Evolutionary conservation across 2,797 vertebrate genomes (phyloP).

Genomic region (Tarsius wallacei): DNA sequence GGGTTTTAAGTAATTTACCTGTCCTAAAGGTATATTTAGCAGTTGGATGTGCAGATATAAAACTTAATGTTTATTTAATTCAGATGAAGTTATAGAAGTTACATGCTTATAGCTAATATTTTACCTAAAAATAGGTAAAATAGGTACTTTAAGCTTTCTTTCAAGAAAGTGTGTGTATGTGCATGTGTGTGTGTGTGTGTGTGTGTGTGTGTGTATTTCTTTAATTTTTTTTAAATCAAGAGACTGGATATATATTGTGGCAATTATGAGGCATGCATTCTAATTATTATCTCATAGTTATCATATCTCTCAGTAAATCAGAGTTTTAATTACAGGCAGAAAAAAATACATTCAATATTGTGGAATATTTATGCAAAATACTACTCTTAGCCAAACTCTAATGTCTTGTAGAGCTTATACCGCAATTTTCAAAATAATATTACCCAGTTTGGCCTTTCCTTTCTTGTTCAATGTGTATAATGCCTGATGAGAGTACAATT

Average conservation of each 20-base stretch:
- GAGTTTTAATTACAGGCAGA: conserved; percentile 88
- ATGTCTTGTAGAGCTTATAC: conserved; percentile 88
- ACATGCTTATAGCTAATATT: neutral
- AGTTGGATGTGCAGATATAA: neutral
- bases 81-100: neutral
- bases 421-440: conserved; percentile 85
- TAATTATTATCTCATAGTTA: conserved; percentile 88
- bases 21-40: neutral
- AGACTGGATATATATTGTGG: conserved; percentile 37
- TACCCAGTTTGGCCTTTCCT: conserved; percentile 76
- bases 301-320: conserved; percentile 88
- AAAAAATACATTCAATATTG: conserved; percentile 88
- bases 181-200: neutral
- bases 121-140: conserved; percentile 40
- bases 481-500: conserved; percentile 70
- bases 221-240: conserved; percentile 62
- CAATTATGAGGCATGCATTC: conserved; percentile 82
- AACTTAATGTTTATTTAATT: conserved; percentile 42
- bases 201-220: neutral
- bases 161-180: conserved; percentile 63
- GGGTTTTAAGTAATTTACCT: neutral
- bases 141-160: neutral
- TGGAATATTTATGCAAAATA: conserved; percentile 89
- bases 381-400: conserved; percentile 87
- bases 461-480: conserved; percentile 81